These are phyloP conservation scores for Akabosia matsudoensis DNA, from an alignment of 1,140 invertebrate species.

Conservation along the genomic window DNA sequence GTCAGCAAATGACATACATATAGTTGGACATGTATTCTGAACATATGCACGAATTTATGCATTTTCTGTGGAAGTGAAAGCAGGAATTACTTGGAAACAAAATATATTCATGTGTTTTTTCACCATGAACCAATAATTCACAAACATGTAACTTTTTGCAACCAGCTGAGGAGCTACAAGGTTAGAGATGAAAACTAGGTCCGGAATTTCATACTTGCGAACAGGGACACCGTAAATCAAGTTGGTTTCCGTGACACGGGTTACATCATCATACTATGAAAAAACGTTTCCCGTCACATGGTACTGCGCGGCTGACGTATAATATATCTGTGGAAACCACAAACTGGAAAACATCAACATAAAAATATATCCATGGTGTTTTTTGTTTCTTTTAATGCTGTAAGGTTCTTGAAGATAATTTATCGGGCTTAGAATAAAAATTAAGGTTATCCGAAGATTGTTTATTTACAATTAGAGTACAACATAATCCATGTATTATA, in stretches of 20 bases:
- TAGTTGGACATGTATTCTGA: too few relatives aligned
- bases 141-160: neutral
- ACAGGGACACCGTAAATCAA: neutral
- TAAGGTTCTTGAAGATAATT: too few relatives aligned
- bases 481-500: too few relatives aligned
- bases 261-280: neutral
- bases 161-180: neutral
- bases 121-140: neutral
- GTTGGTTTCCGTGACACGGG: neutral
- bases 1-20: neutral
- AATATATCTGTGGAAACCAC: too few relatives aligned
- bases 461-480: too few relatives aligned
- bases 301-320: too few relatives aligned
- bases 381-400: too few relatives aligned
- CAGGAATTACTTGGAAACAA: neutral
- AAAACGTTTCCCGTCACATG: too few relatives aligned
- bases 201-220: neutral
- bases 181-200: neutral
- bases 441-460: too few relatives aligned
- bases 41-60: slow-evolving; percentile 1
- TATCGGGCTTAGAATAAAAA: too few relatives aligned
- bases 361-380: too few relatives aligned
- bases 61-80: neutral
- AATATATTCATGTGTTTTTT: neutral
- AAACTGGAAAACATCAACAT: too few relatives aligned